Base-by-base conservation (phyloP, 2,888 invertebrate genomes). In the Apamea sordens region DNA sequence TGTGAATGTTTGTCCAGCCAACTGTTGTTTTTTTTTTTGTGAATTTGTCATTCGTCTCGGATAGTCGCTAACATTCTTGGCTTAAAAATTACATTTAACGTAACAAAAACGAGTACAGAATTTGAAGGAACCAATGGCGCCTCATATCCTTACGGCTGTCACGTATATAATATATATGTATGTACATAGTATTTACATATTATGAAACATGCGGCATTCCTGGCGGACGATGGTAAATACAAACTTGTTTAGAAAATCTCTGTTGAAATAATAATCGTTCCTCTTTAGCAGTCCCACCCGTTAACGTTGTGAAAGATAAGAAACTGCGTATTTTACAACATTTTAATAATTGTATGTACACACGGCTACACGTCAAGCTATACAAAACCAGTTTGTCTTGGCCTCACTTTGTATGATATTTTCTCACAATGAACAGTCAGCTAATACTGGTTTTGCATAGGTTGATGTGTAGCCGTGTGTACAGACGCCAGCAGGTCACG, bases 221-320 rank as follows among this genome's bases (percentile, higher is more conserved):
- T 78, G 63, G 4, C 68, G 67, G 67, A 67, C 80, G 63, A 18
- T 44, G 32, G n/a, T 53, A 72, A 71, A 73, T 75, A 74, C 63
- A 83, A 81, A 88, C 88, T 70, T 88, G 79, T 76, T 85, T 73
- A 67, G 79, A 85, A 79, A 76, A 87, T 72, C n/a, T 77, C 74
- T 79, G 77, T 64, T 74, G 69, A 74, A 79, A 80, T 69, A 74
- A 74, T 82, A 73, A 76, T 64, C 53, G 36, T 61, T 73, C 78
- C 64, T 72, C 61, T 75, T 85, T 72, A 63, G 36, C 32, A 56
- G 24, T 68, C 24, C 64, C 28, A 68, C 18, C n/a, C 64, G 53
- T 56, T 56, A n/a, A 72, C 18, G 64, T 72, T 77, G 64, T 68
- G 72, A 65, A 82, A 76, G 24, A 81, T 73, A 21, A 13, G 64